Conservation (phyloP, 1,140 invertebrate genomes). For the Drusus annulatus region DNA sequence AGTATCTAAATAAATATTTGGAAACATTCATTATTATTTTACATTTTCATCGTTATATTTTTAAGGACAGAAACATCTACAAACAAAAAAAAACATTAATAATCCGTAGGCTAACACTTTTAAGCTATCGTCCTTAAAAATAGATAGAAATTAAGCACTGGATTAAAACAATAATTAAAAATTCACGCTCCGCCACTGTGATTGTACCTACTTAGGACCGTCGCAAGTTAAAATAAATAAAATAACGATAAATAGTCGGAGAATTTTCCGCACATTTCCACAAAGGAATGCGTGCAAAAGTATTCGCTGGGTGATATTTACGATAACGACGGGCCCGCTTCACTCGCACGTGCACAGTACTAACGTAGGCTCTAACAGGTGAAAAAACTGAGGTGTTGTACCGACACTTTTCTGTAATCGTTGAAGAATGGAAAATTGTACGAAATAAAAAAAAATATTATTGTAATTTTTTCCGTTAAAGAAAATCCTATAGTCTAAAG, state of each 20-base stretch:
- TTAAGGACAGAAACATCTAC: too few species aligned
- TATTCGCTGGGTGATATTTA: constrained; percentile 28
- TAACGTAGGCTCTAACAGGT: constrained; percentile 10
- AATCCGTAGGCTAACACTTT: too few species aligned
- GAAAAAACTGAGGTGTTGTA: neutral
- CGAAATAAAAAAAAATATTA: too few species aligned
- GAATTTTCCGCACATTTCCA: constrained; percentile 33
- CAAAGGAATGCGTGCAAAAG: constrained; percentile 34
- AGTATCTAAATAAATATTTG: too few species aligned
- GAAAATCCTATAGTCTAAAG: too few species aligned
- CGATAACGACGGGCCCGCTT: constrained; percentile 12
- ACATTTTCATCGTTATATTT: too few species aligned
- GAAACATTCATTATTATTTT: too few species aligned
- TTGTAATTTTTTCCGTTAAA: too few species aligned
- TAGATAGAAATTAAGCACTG: too few species aligned
- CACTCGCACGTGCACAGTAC: neutral
- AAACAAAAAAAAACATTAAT: too few species aligned
- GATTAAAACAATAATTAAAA: neutral
- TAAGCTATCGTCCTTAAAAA: neutral
- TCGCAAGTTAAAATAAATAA: constrained; percentile 34
- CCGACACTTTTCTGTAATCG: too few species aligned
- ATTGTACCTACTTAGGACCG: neutral
- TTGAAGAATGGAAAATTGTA: too few species aligned
- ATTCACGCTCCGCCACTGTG: neutral
- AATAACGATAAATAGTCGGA: constrained; percentile 24